Evolutionary conservation across 2,797 vertebrate genomes (phyloP), one percentile per base, ranked within the genome.

Genomic region (Brotula barbata): DNA sequence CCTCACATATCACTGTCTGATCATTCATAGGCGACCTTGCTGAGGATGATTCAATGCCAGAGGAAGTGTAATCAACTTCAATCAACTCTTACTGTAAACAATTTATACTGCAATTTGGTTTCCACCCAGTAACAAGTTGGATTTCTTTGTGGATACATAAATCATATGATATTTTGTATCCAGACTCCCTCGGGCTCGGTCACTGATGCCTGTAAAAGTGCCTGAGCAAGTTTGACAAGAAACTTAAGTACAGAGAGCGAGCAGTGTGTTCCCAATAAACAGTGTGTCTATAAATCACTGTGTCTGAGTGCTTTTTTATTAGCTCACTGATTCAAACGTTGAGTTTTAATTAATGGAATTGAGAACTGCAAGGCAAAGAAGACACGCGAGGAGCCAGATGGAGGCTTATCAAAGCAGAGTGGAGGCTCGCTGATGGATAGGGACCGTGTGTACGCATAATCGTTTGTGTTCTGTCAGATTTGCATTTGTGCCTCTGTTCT

Each of bases 211-310:
- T 20, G 25, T 41, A 34, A 64, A 48, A 71, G 55, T 43, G 39
- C 51, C 15, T 15, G 22, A 41, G 56, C 48, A 5, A 66, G 67
- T 58, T 56, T 2, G 11, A 49, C 58, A 21, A 60, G 47, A 70
- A 77, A 70, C 23, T 13, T 8, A 19, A 58, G 58, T 37, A 33
- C 59, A 69, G 44, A 47, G 34, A 14, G 42, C 10, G 39, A 40
- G 48, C 21, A 40, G 48, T n/a, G 21, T 36, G n/a, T 37, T 58
- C 16, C 25, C 28, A 25, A 48, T 65, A 51, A 79, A 62, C 49
- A 25, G 23, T n/a, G 20, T 4, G 51, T 49, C 45, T 39, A 23
- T 67, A 68, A 83, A 79, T 78, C 73, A 72, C 15, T 60, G n/a
- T 58, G 46, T 43, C 14, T 11, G 5, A 46, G 49, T 5, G 50